phyloP scores from a whole-genome alignment of 92 coral and sea anemone genomes.

The Desmophyllum pertusum region DNA sequence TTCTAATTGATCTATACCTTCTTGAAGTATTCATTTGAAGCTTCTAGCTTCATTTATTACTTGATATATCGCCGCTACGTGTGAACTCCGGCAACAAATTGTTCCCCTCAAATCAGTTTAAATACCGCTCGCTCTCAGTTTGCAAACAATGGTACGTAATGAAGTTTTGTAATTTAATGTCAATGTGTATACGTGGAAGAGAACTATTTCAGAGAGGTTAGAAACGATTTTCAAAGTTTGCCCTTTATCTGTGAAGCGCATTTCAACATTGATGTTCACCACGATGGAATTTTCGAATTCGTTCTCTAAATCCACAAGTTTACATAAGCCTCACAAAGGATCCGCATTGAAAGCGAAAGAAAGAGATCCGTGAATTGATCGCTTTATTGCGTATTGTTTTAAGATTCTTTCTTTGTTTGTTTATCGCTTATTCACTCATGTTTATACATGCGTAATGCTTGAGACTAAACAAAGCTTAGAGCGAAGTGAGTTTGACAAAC shows the following conservation, averaged over 20 bases:
- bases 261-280: neutral
- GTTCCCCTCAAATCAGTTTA: neutral
- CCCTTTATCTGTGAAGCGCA: neutral
- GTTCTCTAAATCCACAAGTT: neutral
- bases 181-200: neutral
- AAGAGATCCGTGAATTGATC: neutral
- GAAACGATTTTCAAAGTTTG: neutral
- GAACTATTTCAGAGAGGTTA: neutral
- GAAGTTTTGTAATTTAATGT: neutral
- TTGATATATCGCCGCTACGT: neutral
- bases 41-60: neutral
- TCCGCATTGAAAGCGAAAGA: slow-evolving; percentile 1
- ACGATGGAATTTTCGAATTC: neutral
- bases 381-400: neutral
- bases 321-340: slow-evolving; percentile 10
- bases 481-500: neutral
- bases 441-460: slow-evolving; percentile 6
- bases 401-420: slow-evolving; percentile 22
- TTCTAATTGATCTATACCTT: neutral
- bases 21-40: neutral
- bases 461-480: neutral
- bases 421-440: slow-evolving; percentile 24
- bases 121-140: neutral
- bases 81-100: neutral
- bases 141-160: neutral